Evolutionary conservation across 2,888 invertebrate genomes (phyloP), one percentile per base, ranked within the genome.

Genomic region (Aethes cnicana): DNA sequence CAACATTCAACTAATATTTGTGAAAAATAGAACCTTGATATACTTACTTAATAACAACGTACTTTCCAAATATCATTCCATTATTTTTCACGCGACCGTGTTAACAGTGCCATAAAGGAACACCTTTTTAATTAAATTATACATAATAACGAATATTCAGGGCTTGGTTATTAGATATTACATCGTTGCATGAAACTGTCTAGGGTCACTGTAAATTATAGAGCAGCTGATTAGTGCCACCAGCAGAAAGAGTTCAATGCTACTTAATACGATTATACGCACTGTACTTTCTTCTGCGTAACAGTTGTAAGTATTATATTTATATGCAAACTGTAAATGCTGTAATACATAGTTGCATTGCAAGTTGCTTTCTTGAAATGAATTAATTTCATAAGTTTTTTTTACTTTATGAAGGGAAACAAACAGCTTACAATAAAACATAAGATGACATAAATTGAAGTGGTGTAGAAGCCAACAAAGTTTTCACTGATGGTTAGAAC

Each of bases 41-140:
- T 12, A n/a, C 25, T 17, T 50, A 30, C 41, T 48, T 48, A 30
- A 44, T 9, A 32, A n/a, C n/a, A n/a, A 30, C 8, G 25, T 44
- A 44, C 43, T 43, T 37, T 36, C 21, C 43, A 17, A 17, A 26
- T 42, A 35, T 26, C 33, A 11, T 42, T 43, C 26, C 36, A 30
- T 8, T 42, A 43, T 23, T 49, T 9, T 26, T 35, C 36, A 36
- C 42, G 28, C 49, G 20, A 43, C n/a, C n/a, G 17, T 30, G 37
- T 23, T 50, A 50, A 44, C 30, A 43, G 14, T 26, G n/a, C 8
- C 25, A 26, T 17, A 21, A 43, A 17, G 36, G 43, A 43, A 50
- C 43, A 30, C 43, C 50, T 44, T 44, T 49, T 50, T 50, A 50
- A 50, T 44, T 50, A n/a, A n/a, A n/a, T n/a, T n/a, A n/a, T n/a